phyloP scores from a whole-genome alignment of 2,888 invertebrate species.

The Ligdia adustata region DNA sequence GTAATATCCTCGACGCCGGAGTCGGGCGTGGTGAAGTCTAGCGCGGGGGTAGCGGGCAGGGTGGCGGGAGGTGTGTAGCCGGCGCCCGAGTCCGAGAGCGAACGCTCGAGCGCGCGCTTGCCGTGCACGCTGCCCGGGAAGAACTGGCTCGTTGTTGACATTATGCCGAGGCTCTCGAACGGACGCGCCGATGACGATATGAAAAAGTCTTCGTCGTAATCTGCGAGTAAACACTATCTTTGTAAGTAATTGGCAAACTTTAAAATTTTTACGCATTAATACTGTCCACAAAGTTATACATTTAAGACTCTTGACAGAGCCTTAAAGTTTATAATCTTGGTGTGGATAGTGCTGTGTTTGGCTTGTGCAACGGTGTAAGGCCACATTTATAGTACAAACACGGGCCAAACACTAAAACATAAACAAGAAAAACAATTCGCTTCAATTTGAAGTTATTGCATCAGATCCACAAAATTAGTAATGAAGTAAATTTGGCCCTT shows the following conservation, averaged over 20 bases:
- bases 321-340: no score
- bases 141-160: constrained; percentile 86
- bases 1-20: constrained; percentile 86
- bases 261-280: no score
- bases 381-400: no score
- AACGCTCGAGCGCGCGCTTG: constrained; percentile 57
- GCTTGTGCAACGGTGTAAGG: no score
- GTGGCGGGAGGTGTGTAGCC: constrained; percentile 54
- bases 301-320: no score
- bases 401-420: no score
- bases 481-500: no score
- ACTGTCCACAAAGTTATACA: no score
- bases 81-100: constrained; percentile 51
- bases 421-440: no score
- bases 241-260: not conserved
- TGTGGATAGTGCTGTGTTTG: no score
- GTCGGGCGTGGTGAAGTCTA: constrained; percentile 84
- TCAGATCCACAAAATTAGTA: no score
- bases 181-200: constrained; percentile 89
- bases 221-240: constrained; percentile 46
- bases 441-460: no score
- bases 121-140: constrained; percentile 85
- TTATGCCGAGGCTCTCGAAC: constrained; percentile 85
- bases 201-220: constrained; percentile 88
- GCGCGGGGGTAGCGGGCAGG: constrained; percentile 57